Conservation (phyloP, 2,797 vertebrate genomes). For the Chaunax sp. region DNA sequence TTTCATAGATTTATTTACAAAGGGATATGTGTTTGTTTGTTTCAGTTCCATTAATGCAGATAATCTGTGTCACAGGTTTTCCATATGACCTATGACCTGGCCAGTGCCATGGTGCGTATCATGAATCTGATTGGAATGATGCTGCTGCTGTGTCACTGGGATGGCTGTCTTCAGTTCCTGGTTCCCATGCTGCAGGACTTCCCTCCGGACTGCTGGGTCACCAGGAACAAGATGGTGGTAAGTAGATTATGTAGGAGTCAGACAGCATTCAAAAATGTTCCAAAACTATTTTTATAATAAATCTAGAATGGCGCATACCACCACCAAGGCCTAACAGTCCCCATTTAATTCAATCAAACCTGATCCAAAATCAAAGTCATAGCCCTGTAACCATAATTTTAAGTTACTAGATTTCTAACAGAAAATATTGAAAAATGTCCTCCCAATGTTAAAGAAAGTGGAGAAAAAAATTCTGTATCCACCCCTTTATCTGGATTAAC, state of each 20-base stretch:
- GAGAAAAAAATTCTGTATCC: too few species aligned
- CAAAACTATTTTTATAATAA: background rate
- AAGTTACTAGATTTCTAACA: too few species aligned
- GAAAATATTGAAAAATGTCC: too few species aligned
- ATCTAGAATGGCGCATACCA: too few species aligned
- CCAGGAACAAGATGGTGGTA: slow-evolving; percentile 98
- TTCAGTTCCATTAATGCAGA: slow-evolving; percentile 49
- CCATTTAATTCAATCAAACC: too few species aligned
- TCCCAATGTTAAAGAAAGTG: too few species aligned
- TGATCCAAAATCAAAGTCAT: too few species aligned
- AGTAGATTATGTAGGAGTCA: slow-evolving; percentile 53
- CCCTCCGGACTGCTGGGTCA: slow-evolving; percentile 96
- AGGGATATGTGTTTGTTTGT: slow-evolving; percentile 25
- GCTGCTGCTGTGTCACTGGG: slow-evolving; percentile 98
- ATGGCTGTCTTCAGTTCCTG: slow-evolving; percentile 97
- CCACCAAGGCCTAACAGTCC: too few species aligned
- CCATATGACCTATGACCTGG: slow-evolving; percentile 99
- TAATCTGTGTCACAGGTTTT: slow-evolving; percentile 88
- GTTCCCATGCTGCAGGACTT: slow-evolving; percentile 99
- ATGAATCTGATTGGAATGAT: slow-evolving; percentile 99
- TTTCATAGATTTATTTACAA: slow-evolving; percentile 30
- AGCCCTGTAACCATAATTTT: too few species aligned
- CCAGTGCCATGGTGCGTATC: slow-evolving; percentile 96
- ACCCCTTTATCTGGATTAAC: too few species aligned
- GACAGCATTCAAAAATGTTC: background rate